A percentile compares a stretch with the other conserved stretches of the same genome.
Evolutionary conservation across 2,888 invertebrate genomes (phyloP).

Genomic region (Luffia ferchaultella): DNA sequence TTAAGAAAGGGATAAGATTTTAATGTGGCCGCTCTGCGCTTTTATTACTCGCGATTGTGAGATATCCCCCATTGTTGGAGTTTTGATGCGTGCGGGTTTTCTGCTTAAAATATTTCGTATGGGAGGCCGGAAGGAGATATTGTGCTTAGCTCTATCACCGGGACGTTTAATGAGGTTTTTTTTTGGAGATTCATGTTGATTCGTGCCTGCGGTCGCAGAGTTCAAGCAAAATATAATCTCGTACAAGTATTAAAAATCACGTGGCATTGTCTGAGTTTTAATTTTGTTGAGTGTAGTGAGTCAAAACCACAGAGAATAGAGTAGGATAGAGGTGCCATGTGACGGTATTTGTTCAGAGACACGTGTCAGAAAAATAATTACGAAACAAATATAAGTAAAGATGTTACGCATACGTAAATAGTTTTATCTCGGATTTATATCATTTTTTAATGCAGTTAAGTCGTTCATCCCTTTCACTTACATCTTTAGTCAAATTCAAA

Average conservation of each 20-base stretch:
- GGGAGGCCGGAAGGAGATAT: slow-evolving; percentile 24
- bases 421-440: too few species aligned
- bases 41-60: slow-evolving; percentile 60
- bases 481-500: too few species aligned
- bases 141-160: slow-evolving; percentile 7
- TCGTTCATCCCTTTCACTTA: too few species aligned
- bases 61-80: slow-evolving; percentile 53
- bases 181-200: background rate
- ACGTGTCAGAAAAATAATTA: too few species aligned
- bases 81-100: slow-evolving; percentile 57
- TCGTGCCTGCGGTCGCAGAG: background rate
- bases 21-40: slow-evolving; percentile 57
- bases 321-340: too few species aligned
- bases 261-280: background rate
- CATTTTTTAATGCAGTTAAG: too few species aligned
- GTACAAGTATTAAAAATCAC: background rate
- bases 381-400: too few species aligned
- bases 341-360: too few species aligned
- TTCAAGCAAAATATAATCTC: background rate
- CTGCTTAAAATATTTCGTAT: slow-evolving; percentile 61
- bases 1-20: slow-evolving; percentile 68
- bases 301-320: too few species aligned
- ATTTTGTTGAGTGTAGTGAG: background rate
- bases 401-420: too few species aligned
- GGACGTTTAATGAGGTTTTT: slow-evolving; percentile 46